These are phyloP conservation scores for Coturnix japonica DNA, from an alignment of 2,113 vertebrate species.

Conservation along the genomic window DNA sequence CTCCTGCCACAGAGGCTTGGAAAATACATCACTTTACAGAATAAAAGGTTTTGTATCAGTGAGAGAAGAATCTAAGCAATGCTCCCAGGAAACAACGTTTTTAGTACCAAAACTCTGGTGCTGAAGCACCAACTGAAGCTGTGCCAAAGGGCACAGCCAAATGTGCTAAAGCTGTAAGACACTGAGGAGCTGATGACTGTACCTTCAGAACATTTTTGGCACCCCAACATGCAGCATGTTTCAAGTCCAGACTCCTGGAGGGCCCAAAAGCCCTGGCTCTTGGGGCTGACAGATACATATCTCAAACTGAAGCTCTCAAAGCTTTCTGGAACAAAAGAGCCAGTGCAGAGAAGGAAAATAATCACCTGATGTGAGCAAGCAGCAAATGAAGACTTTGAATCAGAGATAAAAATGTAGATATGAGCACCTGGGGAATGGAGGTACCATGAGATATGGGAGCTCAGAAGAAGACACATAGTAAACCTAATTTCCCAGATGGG, in stretches of 20 bases:
- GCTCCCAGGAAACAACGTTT: not conserved
- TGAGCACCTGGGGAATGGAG: not conserved
- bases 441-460: not conserved
- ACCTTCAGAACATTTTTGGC: not conserved
- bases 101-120: not conserved
- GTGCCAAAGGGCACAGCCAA: not conserved
- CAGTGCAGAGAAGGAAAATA: not conserved
- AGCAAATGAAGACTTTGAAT: not conserved
- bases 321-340: not conserved
- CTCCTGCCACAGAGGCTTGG: not conserved
- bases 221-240: not conserved
- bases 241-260: not conserved
- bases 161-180: not conserved
- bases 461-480: not conserved
- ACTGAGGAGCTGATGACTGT: not conserved
- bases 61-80: not conserved
- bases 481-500: not conserved
- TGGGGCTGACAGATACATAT: not conserved
- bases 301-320: not conserved
- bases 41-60: not conserved
- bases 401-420: not conserved
- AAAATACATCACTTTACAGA: not conserved
- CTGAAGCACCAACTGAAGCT: not conserved
- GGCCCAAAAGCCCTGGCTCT: not conserved
- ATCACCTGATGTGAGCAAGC: not conserved